Evolutionary conservation across 1,140 invertebrate genomes (phyloP).

Genomic region (Ceratina calcarata): DNA sequence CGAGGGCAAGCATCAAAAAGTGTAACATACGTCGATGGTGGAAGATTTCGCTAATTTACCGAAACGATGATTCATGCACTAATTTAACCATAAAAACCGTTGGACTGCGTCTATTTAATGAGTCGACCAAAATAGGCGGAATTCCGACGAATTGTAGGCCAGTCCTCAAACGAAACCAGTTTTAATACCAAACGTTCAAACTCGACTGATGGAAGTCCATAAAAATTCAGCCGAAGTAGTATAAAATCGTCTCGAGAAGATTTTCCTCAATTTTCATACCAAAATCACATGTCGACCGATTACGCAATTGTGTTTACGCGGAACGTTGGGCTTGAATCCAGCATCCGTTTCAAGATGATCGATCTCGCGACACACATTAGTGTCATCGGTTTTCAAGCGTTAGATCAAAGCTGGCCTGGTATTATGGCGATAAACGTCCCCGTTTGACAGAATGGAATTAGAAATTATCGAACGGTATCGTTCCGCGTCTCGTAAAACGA

Average conservation of each 20-base stretch:
- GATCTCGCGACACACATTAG: too few species aligned
- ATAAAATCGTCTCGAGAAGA: too few species aligned
- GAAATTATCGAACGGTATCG: not conserved
- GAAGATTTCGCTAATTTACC: constrained; percentile 48
- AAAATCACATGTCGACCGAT: too few species aligned
- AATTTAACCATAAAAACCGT: constrained; percentile 27
- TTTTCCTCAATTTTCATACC: too few species aligned
- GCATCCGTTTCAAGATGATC: too few species aligned
- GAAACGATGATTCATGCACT: constrained; percentile 58
- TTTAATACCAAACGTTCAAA: not conserved
- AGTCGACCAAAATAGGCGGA: constrained; percentile 22
- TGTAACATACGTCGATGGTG: constrained; percentile 35
- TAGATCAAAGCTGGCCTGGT: too few species aligned
- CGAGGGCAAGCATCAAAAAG: constrained; percentile 52
- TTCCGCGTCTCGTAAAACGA: not conserved
- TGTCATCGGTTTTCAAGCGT: too few species aligned
- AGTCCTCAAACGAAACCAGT: not conserved
- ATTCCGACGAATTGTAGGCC: constrained; percentile 32
- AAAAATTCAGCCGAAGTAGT: too few species aligned
- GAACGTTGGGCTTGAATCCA: too few species aligned
- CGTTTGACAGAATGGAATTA: too few species aligned
- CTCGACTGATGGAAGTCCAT: not conserved
- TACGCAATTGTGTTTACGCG: too few species aligned
- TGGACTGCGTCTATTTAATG: constrained; percentile 16
- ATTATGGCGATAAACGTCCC: too few species aligned